These are phyloP conservation scores for Kradibia gibbosae DNA, from an alignment of 1,140 invertebrate genomes.

Conservation along the genomic window DNA sequence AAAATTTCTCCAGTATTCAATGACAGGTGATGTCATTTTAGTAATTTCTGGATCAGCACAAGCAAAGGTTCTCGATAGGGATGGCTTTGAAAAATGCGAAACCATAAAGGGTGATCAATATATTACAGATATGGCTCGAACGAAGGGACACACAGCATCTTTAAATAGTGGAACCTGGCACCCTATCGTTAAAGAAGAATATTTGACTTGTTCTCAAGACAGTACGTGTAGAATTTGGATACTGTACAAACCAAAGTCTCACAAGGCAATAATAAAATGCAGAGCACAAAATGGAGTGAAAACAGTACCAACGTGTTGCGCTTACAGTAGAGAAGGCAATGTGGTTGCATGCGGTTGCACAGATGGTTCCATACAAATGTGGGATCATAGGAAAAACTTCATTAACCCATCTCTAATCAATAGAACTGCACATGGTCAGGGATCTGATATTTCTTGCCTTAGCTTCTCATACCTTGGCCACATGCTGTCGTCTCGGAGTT, in stretches of 20 bases:
- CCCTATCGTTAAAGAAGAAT: conserved; percentile 92
- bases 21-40: conserved; percentile 94
- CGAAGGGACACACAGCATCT: conserved; percentile 96
- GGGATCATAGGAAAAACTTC: conserved; percentile 92
- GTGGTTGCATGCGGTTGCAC: conserved; percentile 91
- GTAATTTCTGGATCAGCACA: conserved; percentile 93
- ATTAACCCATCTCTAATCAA: conserved; percentile 86
- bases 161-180: conserved; percentile 95
- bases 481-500: conserved; percentile 85
- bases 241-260: conserved; percentile 82
- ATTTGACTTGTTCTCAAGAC: conserved; percentile 95
- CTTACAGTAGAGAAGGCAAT: conserved; percentile 90
- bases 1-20: conserved; percentile 90
- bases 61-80: conserved; percentile 95
- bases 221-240: conserved; percentile 94
- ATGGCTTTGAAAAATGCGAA: conserved; percentile 96
- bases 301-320: conserved; percentile 88
- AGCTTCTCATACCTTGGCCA: conserved; percentile 91
- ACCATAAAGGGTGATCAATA: conserved; percentile 98
- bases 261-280: conserved; percentile 92
- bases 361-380: conserved; percentile 98
- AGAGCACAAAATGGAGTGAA: conserved; percentile 90
- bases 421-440: conserved; percentile 86
- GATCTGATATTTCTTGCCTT: conserved; percentile 87
- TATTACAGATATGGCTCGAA: conserved; percentile 92